Base-by-base conservation (phyloP, 2,113 vertebrate genomes). In the Rhinoderma darwinii region DNA sequence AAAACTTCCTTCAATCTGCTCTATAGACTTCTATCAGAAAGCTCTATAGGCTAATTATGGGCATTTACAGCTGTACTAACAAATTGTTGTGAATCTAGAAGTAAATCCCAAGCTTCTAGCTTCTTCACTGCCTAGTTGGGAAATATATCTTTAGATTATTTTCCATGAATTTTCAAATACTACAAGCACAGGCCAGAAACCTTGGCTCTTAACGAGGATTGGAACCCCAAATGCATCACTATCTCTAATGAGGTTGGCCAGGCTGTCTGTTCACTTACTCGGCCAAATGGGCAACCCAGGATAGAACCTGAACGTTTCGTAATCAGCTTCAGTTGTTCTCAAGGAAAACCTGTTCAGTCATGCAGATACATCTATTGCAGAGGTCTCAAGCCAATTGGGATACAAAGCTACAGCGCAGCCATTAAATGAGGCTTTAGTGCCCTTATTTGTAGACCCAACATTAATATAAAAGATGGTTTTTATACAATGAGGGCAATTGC, bases 1-100 rank as follows among this genome's bases (percentile, higher is more conserved):
- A 2, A 44, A 11, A 54, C 44, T 81, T 66, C 41, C 59, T 44
- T 82, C 32, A 43, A 39, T 82, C 37, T 44, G 39, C n/a, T 82
- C 22, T 63, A 82, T 82, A 63, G 22, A 20, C 25, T 22, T 56
- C 39, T 47, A 56, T 74, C 32, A 54, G 32, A 74, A 73, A 84
- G 68, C 66, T 41, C 32, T 73, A 84, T 73, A 54, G 44, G 30
- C 47, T 84, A 84, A 84, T 84, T 73, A 84, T 84, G 59, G 66
- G 51, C 82, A 51, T 84, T 84, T 84, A 84, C 63, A 73, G 82
- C 20, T 84, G 43, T 47, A 6, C 43, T 84, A 51, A 84, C 68
- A 74, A 84, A 56, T 74, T 41, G 82, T 51, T 74, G 68, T 73
- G 50, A 56, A 84, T 56, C 20, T 84, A 84, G 56, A 74, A 84